A percentile compares a stretch with the other conserved stretches of the same genome.
Conservation (phyloP, 2,797 vertebrate genomes). For the Remorina albescens region DNA sequence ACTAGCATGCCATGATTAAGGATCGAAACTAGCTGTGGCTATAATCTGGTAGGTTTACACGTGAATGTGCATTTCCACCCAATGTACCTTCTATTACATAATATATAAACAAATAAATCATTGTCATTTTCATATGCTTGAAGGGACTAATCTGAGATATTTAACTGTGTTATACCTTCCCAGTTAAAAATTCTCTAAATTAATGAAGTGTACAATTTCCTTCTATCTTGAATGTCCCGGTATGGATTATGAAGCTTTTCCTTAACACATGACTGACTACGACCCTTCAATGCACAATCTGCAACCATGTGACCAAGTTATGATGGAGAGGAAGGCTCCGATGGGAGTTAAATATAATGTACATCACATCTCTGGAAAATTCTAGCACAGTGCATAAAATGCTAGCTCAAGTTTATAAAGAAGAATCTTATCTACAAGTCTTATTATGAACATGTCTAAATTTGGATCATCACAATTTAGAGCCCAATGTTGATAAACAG, state of each 20-base stretch:
- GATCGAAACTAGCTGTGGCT: too few species aligned
- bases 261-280: slow-evolving; percentile 35
- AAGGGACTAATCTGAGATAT: not conserved
- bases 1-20: too few species aligned
- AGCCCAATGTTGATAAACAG: slow-evolving; percentile 18
- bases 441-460: slow-evolving; percentile 7
- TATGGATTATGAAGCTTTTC: slow-evolving; percentile 19
- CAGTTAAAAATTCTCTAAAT: not conserved
- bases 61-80: too few species aligned
- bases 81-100: too few species aligned
- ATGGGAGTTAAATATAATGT: slow-evolving; percentile 16
- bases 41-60: too few species aligned
- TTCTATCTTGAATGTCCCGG: not conserved
- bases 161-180: not conserved
- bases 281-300: slow-evolving; percentile 35
- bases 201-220: not conserved
- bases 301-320: slow-evolving; percentile 37
- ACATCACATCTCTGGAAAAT: slow-evolving; percentile 15
- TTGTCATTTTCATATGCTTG: too few species aligned
- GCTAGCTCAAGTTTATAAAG: not conserved
- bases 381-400: slow-evolving; percentile 20
- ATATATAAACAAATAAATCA: too few species aligned
- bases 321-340: slow-evolving; percentile 20
- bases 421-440: not conserved
- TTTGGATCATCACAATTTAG: not conserved